These are phyloP conservation scores for Drosophila aldrichi DNA, from an alignment of 2,888 invertebrate species.

Conservation along the genomic window DNA sequence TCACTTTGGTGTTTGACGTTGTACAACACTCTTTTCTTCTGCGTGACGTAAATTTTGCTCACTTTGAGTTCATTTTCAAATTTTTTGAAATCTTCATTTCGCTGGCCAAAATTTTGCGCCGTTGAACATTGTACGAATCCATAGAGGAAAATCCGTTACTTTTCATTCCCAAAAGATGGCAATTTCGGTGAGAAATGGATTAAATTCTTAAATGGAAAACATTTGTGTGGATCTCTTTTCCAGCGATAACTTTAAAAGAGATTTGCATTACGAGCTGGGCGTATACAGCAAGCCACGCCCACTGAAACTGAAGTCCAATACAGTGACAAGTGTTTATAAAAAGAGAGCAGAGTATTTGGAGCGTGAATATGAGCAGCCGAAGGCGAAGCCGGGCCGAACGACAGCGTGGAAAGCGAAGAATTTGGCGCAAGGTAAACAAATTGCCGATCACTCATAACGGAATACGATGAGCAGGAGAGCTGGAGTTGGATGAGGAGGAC, in stretches of 20 bases:
- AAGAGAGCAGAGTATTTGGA: not conserved
- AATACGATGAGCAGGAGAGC: too few relatives aligned
- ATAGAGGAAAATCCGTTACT: conserved; percentile 12
- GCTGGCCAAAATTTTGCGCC: conserved; percentile 25
- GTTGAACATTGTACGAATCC: conserved; percentile 18
- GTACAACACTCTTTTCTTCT: conserved; percentile 4
- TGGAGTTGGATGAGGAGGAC: too few relatives aligned
- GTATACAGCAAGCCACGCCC: conserved; percentile 21
- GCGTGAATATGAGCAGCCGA: not conserved
- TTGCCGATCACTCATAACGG: too few relatives aligned
- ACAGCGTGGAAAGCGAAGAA: not conserved
- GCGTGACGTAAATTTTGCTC: conserved; percentile 40
- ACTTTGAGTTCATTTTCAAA: conserved; percentile 4
- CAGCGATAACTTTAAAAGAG: conserved; percentile 26
- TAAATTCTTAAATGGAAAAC: conserved; percentile 31
- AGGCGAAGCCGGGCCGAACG: not conserved
- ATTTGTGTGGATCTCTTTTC: conserved; percentile 33
- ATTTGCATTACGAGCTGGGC: conserved; percentile 27
- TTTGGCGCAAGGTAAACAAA: conserved; percentile 13
- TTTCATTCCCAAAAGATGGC: conserved; percentile 31
- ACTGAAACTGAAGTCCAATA: conserved; percentile 16
- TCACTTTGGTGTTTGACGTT: not conserved
- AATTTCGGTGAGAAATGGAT: conserved; percentile 8
- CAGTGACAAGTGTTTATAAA: conserved; percentile 18
- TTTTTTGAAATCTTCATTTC: not conserved